A percentile compares a stretch with the other conserved stretches of the same genome.
Evolutionary conservation across 2,113 vertebrate species (phyloP).

Genomic region (Acanthisitta chloris): DNA sequence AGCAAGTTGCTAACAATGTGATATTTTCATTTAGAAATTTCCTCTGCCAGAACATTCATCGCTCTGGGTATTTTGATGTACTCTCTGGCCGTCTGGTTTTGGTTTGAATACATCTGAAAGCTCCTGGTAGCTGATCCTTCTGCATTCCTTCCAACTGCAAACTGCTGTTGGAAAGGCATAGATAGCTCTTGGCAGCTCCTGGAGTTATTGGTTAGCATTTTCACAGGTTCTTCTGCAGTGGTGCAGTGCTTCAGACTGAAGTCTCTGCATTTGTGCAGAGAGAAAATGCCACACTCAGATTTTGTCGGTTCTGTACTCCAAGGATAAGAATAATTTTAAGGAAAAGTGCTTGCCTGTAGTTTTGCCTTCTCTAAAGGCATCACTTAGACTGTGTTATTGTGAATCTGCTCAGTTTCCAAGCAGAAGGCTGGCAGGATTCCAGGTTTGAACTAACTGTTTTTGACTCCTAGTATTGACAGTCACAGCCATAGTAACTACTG

Average conservation of each 20-base stretch:
- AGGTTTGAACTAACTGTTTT: not conserved
- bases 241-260: not conserved
- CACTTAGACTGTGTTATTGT: not conserved
- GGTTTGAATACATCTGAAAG: not conserved
- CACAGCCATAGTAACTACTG: not conserved
- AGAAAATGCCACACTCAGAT: not conserved
- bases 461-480: not conserved
- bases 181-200: not conserved
- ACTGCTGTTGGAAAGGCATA: not conserved
- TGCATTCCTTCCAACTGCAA: not conserved
- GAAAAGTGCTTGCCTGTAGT: not conserved
- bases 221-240: not conserved
- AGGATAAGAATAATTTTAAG: not conserved
- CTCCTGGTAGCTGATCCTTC: not conserved
- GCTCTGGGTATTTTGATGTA: not conserved
- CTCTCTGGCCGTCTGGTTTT: not conserved
- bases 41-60: not conserved
- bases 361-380: not conserved
- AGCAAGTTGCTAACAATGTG: not conserved
- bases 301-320: not conserved
- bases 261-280: not conserved
- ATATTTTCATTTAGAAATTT: not conserved
- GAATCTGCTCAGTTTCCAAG: not conserved
- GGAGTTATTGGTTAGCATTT: not conserved
- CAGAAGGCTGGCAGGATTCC: not conserved